Evolutionary conservation across 2,797 vertebrate genomes (phyloP), one percentile per base, ranked within the genome.

Genomic region (Macrochelys suwanniensis): DNA sequence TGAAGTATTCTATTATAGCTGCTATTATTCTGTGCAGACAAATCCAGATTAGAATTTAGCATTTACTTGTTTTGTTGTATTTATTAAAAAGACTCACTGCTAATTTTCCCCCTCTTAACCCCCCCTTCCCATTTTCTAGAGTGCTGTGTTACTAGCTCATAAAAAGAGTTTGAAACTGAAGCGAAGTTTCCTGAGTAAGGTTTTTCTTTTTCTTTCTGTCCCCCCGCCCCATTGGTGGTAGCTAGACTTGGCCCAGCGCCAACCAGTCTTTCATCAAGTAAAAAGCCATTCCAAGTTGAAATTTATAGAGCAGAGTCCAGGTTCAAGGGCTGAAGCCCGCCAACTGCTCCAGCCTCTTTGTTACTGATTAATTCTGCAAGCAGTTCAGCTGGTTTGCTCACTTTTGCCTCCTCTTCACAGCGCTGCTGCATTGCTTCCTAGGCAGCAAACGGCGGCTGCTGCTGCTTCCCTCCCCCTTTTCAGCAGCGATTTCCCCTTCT

Each of bases 341-440:
- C 98, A 97, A 96, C 96, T 94, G 94, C 94, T 96, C 97, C 92
- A 95, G 95, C 90, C 96, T 97, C 97, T 98, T 98, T 98, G 98
- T 98, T 98, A 97, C 97, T 98, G 97, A 98, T 98, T 97, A 98
- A 97, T 98, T 96, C 95, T 97, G 96, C 96, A 85, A 98, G 97
- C 91, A 16, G 98, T 98, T 97, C 94, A 96, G 96, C 97, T 97
- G 96, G 97, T 98, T 98, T 97, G 96, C 96, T 98, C 97, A 97
- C 97, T 97, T 97, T 95, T 96, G 93, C 92, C 91, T 8, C 92
- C 93, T 96, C 94, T 90, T 93, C 92, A 85, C 80, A 96, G 96
- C 31, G 3, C 78, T 33, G 4, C 78, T 33, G 80, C 89, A 65
- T 89, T 3, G 81, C 96, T 97, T 95, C 87, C n/a, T 11, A 96